These are phyloP conservation scores for Cistogaster globosa DNA, from an alignment of 2,888 invertebrate genomes.

Conservation along the genomic window DNA sequence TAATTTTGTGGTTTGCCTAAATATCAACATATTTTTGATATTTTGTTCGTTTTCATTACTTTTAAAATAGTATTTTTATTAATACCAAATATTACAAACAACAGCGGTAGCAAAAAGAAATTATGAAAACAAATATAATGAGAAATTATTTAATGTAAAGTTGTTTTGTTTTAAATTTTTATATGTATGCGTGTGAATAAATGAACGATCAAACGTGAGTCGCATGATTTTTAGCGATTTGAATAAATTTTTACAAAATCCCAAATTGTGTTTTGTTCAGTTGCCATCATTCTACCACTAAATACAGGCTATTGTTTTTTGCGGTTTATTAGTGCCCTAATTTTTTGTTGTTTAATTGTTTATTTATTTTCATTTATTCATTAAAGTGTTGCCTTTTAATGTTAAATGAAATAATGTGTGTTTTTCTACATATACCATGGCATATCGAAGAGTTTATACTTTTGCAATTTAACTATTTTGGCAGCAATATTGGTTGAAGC, in stretches of 20 bases:
- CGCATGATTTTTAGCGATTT: slow-evolving; percentile 60
- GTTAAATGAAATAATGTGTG: slow-evolving; percentile 24
- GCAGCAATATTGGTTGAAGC: neutral
- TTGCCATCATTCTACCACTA: slow-evolving; percentile 5
- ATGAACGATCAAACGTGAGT: slow-evolving; percentile 17
- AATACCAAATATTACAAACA: neutral
- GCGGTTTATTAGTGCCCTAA: neutral
- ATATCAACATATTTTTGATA: neutral
- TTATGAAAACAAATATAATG: neutral
- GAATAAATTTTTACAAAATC: slow-evolving; percentile 53
- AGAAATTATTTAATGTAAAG: neutral
- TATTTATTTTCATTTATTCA: slow-evolving; percentile 32
- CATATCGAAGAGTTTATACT: neutral
- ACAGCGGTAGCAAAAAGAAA: neutral
- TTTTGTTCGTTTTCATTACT: neutral
- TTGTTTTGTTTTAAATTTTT: neutral
- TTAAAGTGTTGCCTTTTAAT: slow-evolving; percentile 28
- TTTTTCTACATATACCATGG: slow-evolving; percentile 3
- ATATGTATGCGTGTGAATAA: neutral
- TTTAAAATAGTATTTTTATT: neutral
- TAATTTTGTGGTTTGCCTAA: no score
- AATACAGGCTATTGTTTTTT: neutral
- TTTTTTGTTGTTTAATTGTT: slow-evolving; percentile 2
- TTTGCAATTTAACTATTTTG: slow-evolving; percentile 12
- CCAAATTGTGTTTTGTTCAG: slow-evolving; percentile 43